A percentile compares a stretch with the other conserved stretches of the same genome.
phyloP scores from a whole-genome alignment of 2,888 invertebrate species.

The Oligia latruncula region DNA sequence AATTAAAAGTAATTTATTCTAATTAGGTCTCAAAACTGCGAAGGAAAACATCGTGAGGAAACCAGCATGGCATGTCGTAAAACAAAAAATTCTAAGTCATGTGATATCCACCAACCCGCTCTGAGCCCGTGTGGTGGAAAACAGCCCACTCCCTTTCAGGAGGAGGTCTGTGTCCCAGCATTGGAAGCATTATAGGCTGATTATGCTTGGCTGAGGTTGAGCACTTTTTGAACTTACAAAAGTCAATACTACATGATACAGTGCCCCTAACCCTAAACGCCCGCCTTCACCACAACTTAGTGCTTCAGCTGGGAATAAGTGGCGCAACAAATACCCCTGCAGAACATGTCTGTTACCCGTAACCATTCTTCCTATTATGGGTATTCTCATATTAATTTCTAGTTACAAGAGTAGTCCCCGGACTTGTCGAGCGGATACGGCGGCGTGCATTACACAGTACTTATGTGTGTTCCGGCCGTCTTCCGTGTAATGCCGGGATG shows the following conservation, averaged over 20 bases:
- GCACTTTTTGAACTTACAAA: neutral
- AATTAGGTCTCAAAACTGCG: neutral
- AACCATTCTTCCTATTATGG: neutral
- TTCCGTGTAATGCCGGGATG: constrained; percentile 62
- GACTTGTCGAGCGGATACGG: constrained; percentile 17
- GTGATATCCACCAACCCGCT: no score
- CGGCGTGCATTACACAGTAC: constrained; percentile 56
- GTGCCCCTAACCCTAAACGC: neutral
- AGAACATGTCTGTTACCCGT: neutral
- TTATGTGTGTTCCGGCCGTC: constrained; percentile 47
- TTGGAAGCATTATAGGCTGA: no score
- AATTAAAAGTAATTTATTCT: neutral
- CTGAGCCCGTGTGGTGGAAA: no score
- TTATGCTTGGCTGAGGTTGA: no score
- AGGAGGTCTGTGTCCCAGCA: no score
- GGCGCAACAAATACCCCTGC: neutral
- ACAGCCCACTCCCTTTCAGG: no score
- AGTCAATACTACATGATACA: neutral
- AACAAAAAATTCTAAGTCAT: no score
- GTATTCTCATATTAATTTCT: neutral
- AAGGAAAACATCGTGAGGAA: no score
- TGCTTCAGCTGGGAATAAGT: neutral
- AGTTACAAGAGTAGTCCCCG: neutral
- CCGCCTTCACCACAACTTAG: neutral
- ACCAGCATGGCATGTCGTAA: no score